Percentiles rank a stretch among this genome's conserved stretches.
Evolutionary conservation across 30 jellyfish, hydroid and myxozoan genomes (phyloP).

Genomic region (Sanderia malayensis): DNA sequence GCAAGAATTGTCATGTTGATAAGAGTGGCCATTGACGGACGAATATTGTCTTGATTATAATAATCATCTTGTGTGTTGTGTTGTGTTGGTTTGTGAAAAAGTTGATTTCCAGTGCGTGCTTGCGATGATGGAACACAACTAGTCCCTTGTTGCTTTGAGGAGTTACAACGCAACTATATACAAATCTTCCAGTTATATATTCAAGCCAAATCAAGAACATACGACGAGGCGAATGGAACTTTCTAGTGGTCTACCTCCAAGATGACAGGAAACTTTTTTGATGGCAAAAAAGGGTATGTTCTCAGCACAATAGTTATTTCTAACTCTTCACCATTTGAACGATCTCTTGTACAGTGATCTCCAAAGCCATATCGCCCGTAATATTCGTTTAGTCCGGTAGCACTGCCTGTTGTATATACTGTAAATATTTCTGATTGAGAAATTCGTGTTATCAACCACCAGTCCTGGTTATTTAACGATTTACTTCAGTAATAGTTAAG

Average conservation of each 20-base stretch:
- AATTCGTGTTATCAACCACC: background rate
- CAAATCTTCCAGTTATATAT: no score
- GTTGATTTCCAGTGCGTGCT: conserved; percentile 12
- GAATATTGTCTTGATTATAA: conserved; percentile 59
- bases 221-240: conserved; percentile 37
- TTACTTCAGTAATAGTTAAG: background rate
- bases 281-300: conserved; percentile 79
- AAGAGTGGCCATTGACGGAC: conserved; percentile 54
- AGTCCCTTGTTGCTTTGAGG: no score
- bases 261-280: conserved; percentile 54
- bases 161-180: no score
- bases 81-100: conserved; percentile 7
- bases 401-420: background rate
- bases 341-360: background rate
- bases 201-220: no score
- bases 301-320: no score
- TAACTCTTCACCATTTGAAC: background rate
- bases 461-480: background rate
- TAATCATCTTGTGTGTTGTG: conserved; percentile 48
- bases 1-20: conserved; percentile 57
- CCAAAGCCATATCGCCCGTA: background rate
- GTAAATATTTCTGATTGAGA: no score
- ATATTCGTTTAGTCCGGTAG: background rate
- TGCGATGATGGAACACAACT: conserved; percentile 9
- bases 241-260: background rate